Evolutionary conservation across 2,888 invertebrate genomes (phyloP), one percentile per base, ranked within the genome.

Genomic region (Myopa tessellatipennis): DNA sequence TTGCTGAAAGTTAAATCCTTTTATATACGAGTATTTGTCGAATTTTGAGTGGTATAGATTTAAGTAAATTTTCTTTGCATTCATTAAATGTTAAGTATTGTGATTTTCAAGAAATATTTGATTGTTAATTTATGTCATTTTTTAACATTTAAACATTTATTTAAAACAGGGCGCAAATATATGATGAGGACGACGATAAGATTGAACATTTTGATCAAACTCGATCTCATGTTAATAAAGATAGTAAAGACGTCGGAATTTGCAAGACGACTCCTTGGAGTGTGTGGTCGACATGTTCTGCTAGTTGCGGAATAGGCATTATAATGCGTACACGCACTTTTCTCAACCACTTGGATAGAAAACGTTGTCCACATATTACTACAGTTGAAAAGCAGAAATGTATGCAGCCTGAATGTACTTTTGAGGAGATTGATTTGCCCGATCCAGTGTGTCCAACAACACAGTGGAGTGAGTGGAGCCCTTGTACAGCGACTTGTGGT

Each of bases 391-490:
- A 94, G 85, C 93, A 94, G 83, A 94, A 94, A 84, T 90, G 89
- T 80, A 94, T 94, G 93, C 92, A 92, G 82, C 93, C 94, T 0
- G 91, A 92, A 4, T 95, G 95, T 85, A 88, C 89, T 0, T 91
- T 82, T 69, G 87, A 88, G 79, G 84, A 91, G 74, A 90, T 90
- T 55, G 90, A 91, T 63, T 89, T 92, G 40, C 88, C 88, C 1
- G 88, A 88, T 83, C 87, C 87, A 0, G 80, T 90, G 82, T 95
- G 95, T 83, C 94, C 95, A 78, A 94, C 95, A n/a, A 94, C 95
- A 0, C 93, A 93, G 73, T 98, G 98, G 98, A 93, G 95, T 77
- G 94, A 95, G 82, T 98, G 97, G 97, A 95, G 96, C 77, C 95
- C 97, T 0, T 98, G 98, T 90, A 94, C 95, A 73, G 95, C 94